Percentiles rank a stretch among this genome's conserved stretches.
Conservation (phyloP, 1,140 invertebrate genomes). For the Choristoneura fumiferana region DNA sequence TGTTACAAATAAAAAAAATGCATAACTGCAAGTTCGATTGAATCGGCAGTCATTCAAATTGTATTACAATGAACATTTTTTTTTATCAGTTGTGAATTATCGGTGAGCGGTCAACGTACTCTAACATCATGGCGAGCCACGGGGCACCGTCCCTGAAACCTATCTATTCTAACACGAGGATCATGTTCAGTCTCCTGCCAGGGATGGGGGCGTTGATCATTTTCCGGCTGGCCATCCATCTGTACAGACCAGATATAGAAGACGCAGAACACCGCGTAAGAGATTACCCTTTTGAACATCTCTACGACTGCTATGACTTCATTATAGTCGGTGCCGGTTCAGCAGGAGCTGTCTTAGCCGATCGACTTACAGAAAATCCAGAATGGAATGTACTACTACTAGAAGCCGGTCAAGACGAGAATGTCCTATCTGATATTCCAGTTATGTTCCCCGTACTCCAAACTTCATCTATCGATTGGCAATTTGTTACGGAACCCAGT, state of each 20-base stretch:
- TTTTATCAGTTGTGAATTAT: constrained; percentile 28
- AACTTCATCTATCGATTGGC: constrained; percentile 87
- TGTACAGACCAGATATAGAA: constrained; percentile 83
- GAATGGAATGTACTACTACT: constrained; percentile 86
- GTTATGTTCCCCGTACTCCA: constrained; percentile 86
- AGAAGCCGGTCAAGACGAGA: constrained; percentile 91
- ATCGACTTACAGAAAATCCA: constrained; percentile 84
- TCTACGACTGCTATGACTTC: constrained; percentile 84
- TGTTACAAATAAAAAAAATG: neutral
- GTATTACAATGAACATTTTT: constrained; percentile 16
- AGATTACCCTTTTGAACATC: constrained; percentile 64
- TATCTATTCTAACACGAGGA: constrained; percentile 77
- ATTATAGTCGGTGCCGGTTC: constrained; percentile 90
- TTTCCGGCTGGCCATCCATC: constrained; percentile 79
- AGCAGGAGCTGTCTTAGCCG: constrained; percentile 89
- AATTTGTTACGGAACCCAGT: constrained; percentile 87
- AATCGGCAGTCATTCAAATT: neutral
- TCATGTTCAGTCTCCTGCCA: constrained; percentile 81
- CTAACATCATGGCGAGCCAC: constrained; percentile 44
- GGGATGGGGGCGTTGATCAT: constrained; percentile 81
- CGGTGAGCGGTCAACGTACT: constrained; percentile 18
- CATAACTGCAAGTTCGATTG: neutral
- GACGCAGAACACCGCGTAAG: constrained; percentile 80
- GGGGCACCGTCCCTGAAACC: constrained; percentile 40
- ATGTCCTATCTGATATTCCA: constrained; percentile 86